A percentile compares a stretch with the other conserved stretches of the same genome.
phyloP scores from a whole-genome alignment of 2,797 vertebrate species.

The Chelidonichthys spinosus region DNA sequence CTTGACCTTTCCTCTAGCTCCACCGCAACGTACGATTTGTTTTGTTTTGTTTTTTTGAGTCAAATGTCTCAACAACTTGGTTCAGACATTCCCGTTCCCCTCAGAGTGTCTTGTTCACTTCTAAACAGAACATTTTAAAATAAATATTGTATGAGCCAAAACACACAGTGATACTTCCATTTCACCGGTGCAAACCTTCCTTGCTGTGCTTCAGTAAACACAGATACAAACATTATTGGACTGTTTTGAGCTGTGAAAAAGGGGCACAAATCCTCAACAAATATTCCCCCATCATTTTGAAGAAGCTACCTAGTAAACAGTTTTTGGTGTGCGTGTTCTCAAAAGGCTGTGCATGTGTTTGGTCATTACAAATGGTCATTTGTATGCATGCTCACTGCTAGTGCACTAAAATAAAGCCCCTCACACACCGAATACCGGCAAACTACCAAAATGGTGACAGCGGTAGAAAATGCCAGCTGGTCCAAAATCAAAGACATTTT shows the following conservation, averaged over 20 bases:
- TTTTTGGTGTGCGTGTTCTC: not conserved
- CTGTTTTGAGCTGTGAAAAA: not conserved
- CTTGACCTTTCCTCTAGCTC: not conserved
- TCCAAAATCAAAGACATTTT: constrained; percentile 43
- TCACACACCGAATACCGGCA: not conserved
- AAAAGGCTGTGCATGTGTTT: not conserved
- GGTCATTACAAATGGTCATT: constrained; percentile 19
- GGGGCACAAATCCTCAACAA: not conserved
- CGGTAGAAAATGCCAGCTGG: constrained; percentile 41
- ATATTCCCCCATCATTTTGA: not conserved
- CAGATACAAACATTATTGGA: not conserved
- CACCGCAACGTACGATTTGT: not conserved
- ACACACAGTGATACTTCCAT: not conserved
- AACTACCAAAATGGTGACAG: constrained; percentile 16
- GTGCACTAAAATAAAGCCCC: constrained; percentile 5
- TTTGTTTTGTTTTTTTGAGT: not conserved
- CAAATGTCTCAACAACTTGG: not conserved
- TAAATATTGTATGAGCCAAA: not conserved
- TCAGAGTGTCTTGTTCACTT: not conserved
- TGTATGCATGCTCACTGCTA: not conserved
- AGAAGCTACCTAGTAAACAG: not conserved
- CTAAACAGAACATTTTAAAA: not conserved
- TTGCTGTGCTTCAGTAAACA: not conserved
- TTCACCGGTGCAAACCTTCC: not conserved
- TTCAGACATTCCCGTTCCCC: not conserved